Base-by-base conservation (phyloP, 2,113 vertebrate genomes). In the Nothocercus julius region DNA sequence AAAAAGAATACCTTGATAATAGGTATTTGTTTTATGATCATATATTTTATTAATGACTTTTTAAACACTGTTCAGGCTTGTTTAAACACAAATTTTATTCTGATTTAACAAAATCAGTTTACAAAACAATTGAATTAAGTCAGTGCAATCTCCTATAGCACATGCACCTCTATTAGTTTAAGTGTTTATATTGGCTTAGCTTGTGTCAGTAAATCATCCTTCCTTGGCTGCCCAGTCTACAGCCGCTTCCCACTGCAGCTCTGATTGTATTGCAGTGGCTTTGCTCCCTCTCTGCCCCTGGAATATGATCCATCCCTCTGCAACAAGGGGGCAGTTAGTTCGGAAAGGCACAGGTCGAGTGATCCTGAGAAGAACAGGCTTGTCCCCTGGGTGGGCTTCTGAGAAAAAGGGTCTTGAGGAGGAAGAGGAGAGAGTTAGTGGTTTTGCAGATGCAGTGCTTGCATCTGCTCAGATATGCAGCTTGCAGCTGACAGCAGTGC, bases 171-270 rank as follows among this genome's bases (percentile, higher is more conserved):
- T 90, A 95, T 92, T 42, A 16, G 63, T 80, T 80, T 63, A 95
- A 95, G 62, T 90, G 83, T 93, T 96, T 95, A 92, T 92, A 85
- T 93, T 97, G 92, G 92, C 92, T 96, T 90, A 90, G 92, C 90
- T 93, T 77, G 40, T 77, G 77, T 47, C 77, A 89, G 86, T 93
- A 96, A 85, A 92, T 94, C 81, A 90, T 82, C 88, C 56, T 85
- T 90, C 81, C 69, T 94, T 64, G 3, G 3, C 67, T 89, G 77
- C 81, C 67, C 12, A 6, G 69, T 73, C 49, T 73, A 38, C 34
- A 73, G 74, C 81, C 80, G 66, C 92, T 94, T 90, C 67, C 53
- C 77, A 76, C 19, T 3, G 88, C 70, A 79, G 56, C 67, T 69
- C 77, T 76, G 81, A 62, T 80, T 89, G 30, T 67, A 76, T 8